Evolutionary conservation across 1,140 invertebrate genomes (phyloP), one percentile per base, ranked within the genome.

Genomic region (Papilio dardanus): DNA sequence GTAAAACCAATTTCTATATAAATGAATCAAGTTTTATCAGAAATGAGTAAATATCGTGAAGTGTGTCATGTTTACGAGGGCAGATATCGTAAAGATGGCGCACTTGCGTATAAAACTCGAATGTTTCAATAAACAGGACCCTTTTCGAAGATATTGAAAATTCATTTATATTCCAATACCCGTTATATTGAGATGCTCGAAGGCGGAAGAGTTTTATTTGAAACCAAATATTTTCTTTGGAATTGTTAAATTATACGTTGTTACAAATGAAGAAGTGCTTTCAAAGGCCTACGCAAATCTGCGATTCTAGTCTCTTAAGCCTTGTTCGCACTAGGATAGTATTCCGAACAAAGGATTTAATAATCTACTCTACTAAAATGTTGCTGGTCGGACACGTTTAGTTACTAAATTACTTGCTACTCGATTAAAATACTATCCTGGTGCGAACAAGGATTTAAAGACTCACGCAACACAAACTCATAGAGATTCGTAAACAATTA

Each of bases 81-180:
- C 7, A 28, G 54, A 24, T 62, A 24, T 62, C 54, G 54, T 62
- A 62, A 62, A 62, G 54, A 62, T 62, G 54, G 24, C 54, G 19
- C 24, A 62, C 24, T 62, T 62, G 54, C 50, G 24, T 14, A 62
- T 62, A 62, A 62, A 62, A 62, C 24, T 62, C 54, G 54, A 62
- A 62, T 62, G 54, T 62, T 62, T 62, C 54, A 62, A 62, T 62
- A 62, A 62, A 62, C 54, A 62, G 54, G 21, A 62, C 54, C 54
- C 54, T 62, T 62, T 62, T 62, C 24, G 54, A 62, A 62, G 54
- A 62, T 62, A 62, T 62, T 62, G 24, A 62, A 62, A 62, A 62
- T 62, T 62, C 54, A 62, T 62, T 62, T 62, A 62, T 62, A 62
- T 62, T 62, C 54, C 54, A 62, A 62, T 62, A 62, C 54, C 54